Base-by-base conservation (phyloP, 2,888 invertebrate species). In the Meteorus cinctellus region DNA sequence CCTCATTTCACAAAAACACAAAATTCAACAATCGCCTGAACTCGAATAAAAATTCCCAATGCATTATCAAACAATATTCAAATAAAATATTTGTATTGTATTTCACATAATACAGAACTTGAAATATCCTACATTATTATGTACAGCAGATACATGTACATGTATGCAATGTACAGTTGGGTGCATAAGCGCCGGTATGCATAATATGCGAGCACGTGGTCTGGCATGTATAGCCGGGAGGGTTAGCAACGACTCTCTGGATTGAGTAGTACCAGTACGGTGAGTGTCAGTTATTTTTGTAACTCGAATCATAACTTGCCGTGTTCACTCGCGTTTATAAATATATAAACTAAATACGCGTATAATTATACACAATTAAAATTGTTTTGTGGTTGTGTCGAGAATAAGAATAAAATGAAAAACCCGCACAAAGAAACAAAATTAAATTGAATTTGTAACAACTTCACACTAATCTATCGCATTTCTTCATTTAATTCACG, bases 191-290 rank as follows among this genome's bases (percentile, higher is more conserved):
- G 55, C 19, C 19, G 55, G 55, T 55, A 55, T 55, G 55, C 55
- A 55, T 55, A 55, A 55, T 55, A 55, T 55, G 55, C n/a, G 55
- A 55, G 55, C 55, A 55, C 55, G 55, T 55, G 55, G 55, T 55
- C 55, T 55, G 19, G 16, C 8, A 19, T 19, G 19, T 55, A 55
- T 55, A 19, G 55, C 14, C 36, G 67, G 19, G 62, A 71, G 71
- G 45, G 45, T 60, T 29, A 41, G 41, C 41, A 72, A 16, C 71
- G 19, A 63, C 16, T 72, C 31, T 2, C 16, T 45, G 62, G 19
- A 72, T 63, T 63, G 48, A 55, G 19, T 24, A 19, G 19, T 55
- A 55, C 41, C 41, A 19, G 8, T 55, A 55, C 19, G n/a, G n/a
- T 2, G 19, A 24, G 55, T 24, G 19, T 55, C 55, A 55, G 19